phyloP scores from a whole-genome alignment of 2,888 invertebrate genomes.

The Girardia tigrina region DNA sequence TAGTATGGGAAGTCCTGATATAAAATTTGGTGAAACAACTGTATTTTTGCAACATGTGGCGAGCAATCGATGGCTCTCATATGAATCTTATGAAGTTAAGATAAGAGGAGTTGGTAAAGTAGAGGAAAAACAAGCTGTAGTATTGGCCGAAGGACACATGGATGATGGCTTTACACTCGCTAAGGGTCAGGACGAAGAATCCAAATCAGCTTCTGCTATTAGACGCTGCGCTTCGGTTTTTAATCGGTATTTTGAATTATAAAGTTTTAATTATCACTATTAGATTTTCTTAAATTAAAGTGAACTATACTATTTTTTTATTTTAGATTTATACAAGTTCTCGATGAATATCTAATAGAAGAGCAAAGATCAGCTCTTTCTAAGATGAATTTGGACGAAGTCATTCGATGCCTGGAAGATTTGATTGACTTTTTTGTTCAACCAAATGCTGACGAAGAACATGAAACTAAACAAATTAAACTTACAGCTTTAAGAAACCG shows the following conservation, averaged over 20 bases:
- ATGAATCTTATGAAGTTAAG: constrained; percentile 96
- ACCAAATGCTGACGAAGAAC: constrained; percentile 92
- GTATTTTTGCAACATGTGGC: constrained; percentile 94
- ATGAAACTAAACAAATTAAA: constrained; percentile 92
- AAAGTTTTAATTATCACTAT: not conserved
- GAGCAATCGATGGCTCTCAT: constrained; percentile 87
- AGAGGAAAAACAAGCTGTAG: constrained; percentile 82
- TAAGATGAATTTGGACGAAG: constrained; percentile 72
- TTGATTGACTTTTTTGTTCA: constrained; percentile 98
- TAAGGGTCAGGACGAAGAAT: constrained; percentile 94
- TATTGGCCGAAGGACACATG: constrained; percentile 99
- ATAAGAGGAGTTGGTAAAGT: constrained; percentile 98
- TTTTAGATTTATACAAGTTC: constrained; percentile 41
- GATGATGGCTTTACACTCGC: constrained; percentile 96
- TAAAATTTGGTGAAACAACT: constrained; percentile 89
- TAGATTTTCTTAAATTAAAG: not conserved
- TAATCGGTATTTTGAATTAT: constrained; percentile 52
- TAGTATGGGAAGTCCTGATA: constrained; percentile 71
- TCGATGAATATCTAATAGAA: constrained; percentile 63
- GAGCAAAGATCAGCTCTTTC: constrained; percentile 45
- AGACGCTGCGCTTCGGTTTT: constrained; percentile 92
- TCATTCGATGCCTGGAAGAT: constrained; percentile 96
- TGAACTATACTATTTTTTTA: not conserved
- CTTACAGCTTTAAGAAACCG: constrained; percentile 86
- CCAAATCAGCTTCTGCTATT: constrained; percentile 89